These are phyloP conservation scores for Rotaria sp. DNA, from an alignment of 2,888 invertebrate species.

Conservation along the genomic window DNA sequence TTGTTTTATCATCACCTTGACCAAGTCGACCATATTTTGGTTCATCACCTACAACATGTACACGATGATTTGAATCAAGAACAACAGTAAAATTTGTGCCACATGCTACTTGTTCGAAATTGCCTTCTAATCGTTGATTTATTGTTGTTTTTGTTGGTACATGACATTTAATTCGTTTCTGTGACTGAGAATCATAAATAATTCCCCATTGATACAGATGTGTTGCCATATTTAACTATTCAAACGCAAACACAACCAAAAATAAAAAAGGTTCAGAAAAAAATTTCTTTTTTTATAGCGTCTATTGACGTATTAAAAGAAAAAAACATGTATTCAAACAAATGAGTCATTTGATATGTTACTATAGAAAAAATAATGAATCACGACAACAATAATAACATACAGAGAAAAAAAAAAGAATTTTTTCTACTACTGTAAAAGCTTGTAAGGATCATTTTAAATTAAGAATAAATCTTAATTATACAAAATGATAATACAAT, in stretches of 20 bases:
- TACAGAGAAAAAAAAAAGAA: too few species aligned
- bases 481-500: too few species aligned
- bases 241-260: neutral
- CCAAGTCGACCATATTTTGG: conserved; percentile 26
- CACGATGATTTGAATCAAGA: neutral
- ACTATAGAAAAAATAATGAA: too few species aligned
- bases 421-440: too few species aligned
- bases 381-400: too few species aligned
- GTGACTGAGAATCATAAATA: neutral
- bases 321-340: too few species aligned
- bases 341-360: too few species aligned
- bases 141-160: neutral
- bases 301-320: too few species aligned
- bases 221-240: neutral
- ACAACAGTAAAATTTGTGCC: neutral
- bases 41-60: neutral
- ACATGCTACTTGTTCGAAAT: neutral
- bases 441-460: too few species aligned
- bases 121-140: neutral
- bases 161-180: neutral
- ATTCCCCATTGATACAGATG: conserved; percentile 17
- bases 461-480: too few species aligned
- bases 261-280: too few species aligned
- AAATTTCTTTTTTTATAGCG: too few species aligned
- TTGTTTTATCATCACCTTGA: conserved; percentile 6